Base-by-base conservation (phyloP, 2,888 invertebrate species). In the Cerceris rybyensis region DNA sequence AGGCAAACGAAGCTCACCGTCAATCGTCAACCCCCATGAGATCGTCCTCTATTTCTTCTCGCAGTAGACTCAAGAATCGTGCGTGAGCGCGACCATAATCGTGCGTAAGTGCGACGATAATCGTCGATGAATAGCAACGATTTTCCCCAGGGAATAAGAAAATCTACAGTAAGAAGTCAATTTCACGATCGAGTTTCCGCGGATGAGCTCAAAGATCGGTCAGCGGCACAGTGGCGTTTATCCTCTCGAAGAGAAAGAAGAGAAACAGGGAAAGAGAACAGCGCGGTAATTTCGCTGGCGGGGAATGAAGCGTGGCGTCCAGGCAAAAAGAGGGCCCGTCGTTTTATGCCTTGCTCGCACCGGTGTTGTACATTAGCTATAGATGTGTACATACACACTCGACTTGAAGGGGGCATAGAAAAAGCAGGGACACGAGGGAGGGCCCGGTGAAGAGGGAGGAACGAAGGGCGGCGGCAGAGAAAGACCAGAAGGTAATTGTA, bases 401-500 rank as follows among this genome's bases (percentile, higher is more conserved):
- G 68, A 28, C 46, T 59, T 63, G 69, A 70, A 70, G 69, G 72
- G 74, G 64, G 78, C 28, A 28, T 28, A 28, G 28, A 28, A 28
- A 28, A 82, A 84, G 76, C 41, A 17, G 55, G 42, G 16, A 16
- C 5, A 9, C 16, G 57, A 43, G 43, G 58, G 59, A 41, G 61
- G 28, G 61, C 64, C 70, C 65, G 63, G 55, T 6, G 52, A 9
- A 52, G 49, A 17, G 39, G 52, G 41, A 57, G 42, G 54, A 55
- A 49, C 16, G 58, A 42, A 39, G 70, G 50, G 67, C 68, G 70
- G 69, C 57, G 72, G 28, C 28, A 28, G 28, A 28, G 65, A 66
- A 61, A 78, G 70, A 74, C 70, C 80, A 72, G 78, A 71, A 82
- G 87, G 87, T 88, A 88, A 88, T 88, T 87, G 88, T 88, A 87